Evolutionary conservation across 1,140 invertebrate species (phyloP), one percentile per base, ranked within the genome.

Genomic region (Sitobion miscanthi): DNA sequence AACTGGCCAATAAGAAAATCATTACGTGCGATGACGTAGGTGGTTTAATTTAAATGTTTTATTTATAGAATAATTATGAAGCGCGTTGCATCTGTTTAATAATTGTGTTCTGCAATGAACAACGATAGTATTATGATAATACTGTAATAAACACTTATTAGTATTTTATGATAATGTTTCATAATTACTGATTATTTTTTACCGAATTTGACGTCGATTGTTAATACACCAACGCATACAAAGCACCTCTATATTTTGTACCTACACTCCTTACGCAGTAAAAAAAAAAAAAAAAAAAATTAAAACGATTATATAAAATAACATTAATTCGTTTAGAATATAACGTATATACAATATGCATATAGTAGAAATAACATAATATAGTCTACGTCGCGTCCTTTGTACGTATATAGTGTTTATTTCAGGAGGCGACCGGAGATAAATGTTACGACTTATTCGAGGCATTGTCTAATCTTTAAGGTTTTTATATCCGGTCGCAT

Each of bases 11-110:
- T 30, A 45, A 90, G 89, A 90, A 62, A 90, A 90, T 90, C 54
- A 90, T 90, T 90, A 90, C 54, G 38, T 9, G 52, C 54, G 42
- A 90, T 90, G 38, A 90, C 35, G 54, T 90, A 45, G 54, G 89
- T 25, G 89, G 54, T 57, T 45, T 62, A 90, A 62, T 62, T 23
- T 62, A 90, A 62, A 62, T 90, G 89, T 90, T 42, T 90, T 62
- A 90, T 90, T 90, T 90, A 90, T 90, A 62, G 38, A 62, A 90
- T 90, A 90, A 62, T 62, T 69, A 69, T 69, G 11, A 69, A 30
- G 25, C 88, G n/a, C 87, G n/a, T 89, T 23, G 49, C 88, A 38
- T 57, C 54, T 57, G 54, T 23, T 62, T 90, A 90, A 89, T 89
- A 30, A 89, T 85, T 90, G 62, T 90, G 62, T 90, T 90, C 89